Conservation (phyloP, 1,140 invertebrate species). For the Drosophila azteca region DNA sequence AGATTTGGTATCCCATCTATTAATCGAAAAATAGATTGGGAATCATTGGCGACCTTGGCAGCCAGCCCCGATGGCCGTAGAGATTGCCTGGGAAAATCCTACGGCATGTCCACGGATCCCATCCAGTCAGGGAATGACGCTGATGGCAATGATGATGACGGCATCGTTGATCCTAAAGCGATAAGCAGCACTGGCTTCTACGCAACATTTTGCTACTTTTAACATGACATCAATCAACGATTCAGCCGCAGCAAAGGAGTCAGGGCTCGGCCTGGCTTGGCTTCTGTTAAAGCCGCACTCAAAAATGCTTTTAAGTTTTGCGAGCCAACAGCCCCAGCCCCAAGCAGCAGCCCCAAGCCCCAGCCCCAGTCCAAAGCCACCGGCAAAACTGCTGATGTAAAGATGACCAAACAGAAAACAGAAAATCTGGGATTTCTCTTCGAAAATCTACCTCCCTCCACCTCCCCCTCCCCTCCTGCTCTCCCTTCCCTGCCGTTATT, state of each 20-base stretch:
- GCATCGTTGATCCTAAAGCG: conserved; percentile 42
- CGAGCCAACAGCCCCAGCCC: conserved; percentile 46
- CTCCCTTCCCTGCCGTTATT: conserved; percentile 13
- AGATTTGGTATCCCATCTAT: no score
- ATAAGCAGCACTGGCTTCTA: conserved; percentile 45
- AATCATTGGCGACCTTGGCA: conserved; percentile 19
- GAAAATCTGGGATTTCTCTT: conserved; percentile 14
- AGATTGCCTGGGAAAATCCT: conserved; percentile 19
- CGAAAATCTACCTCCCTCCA: neutral
- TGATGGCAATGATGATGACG: conserved; percentile 29
- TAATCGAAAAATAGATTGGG: no score
- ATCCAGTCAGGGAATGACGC: neutral
- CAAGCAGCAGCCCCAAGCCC: no score
- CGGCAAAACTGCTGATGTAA: conserved; percentile 62
- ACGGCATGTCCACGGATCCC: neutral
- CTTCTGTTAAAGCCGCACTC: conserved; percentile 76
- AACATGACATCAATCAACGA: conserved; percentile 71
- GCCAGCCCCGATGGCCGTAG: neutral
- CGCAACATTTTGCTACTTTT: conserved; percentile 66
- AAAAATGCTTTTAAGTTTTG: conserved; percentile 77
- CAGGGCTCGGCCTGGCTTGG: conserved; percentile 2
- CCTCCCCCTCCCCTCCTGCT: no score
- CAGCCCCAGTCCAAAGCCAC: no score
- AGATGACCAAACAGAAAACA: conserved; percentile 68
- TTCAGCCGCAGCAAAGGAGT: conserved; percentile 4